These are phyloP conservation scores for Typhlichthys subterraneus DNA, from an alignment of 2,797 vertebrate species.

Conservation along the genomic window DNA sequence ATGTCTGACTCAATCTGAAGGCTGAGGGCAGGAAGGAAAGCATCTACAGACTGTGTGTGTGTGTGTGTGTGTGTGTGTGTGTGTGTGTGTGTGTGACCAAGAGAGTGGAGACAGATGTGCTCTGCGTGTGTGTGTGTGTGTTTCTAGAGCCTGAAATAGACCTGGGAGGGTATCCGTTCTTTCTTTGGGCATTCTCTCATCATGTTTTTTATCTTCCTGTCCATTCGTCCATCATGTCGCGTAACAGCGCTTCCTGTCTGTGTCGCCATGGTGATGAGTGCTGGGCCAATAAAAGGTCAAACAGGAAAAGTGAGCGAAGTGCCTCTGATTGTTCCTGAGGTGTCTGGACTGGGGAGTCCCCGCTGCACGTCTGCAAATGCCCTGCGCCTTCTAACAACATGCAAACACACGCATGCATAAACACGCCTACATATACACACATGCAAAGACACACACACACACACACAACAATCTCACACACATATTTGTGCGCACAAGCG, in stretches of 20 bases:
- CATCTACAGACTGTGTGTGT: constrained; percentile 48
- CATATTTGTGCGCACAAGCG: background rate
- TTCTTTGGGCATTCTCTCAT: constrained; percentile 56
- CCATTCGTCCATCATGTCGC: constrained; percentile 68
- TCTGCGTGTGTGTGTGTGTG: constrained; percentile 17
- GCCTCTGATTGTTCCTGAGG: constrained; percentile 70
- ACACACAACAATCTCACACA: background rate
- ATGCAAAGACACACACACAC: background rate
- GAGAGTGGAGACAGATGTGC: too few relatives aligned
- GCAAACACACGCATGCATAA: constrained; percentile 12
- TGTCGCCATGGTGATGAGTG: constrained; percentile 49
- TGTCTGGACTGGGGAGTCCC: constrained; percentile 60
- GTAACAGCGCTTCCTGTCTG: constrained; percentile 64
- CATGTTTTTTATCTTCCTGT: constrained; percentile 71
- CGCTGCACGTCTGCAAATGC: constrained; percentile 43
- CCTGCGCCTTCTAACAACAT: constrained; percentile 48
- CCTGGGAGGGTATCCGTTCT: constrained; percentile 62
- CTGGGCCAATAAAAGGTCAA: constrained; percentile 70
- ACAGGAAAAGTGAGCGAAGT: constrained; percentile 67
- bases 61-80: constrained; percentile 8
- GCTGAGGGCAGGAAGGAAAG: constrained; percentile 57
- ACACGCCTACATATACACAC: constrained; percentile 8
- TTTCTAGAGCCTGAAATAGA: constrained; percentile 70
- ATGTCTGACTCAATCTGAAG: constrained; percentile 53
- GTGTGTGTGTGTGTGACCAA: background rate